Conservation (phyloP, 2,113 vertebrate genomes). For the Prochilodus magdalenae region DNA sequence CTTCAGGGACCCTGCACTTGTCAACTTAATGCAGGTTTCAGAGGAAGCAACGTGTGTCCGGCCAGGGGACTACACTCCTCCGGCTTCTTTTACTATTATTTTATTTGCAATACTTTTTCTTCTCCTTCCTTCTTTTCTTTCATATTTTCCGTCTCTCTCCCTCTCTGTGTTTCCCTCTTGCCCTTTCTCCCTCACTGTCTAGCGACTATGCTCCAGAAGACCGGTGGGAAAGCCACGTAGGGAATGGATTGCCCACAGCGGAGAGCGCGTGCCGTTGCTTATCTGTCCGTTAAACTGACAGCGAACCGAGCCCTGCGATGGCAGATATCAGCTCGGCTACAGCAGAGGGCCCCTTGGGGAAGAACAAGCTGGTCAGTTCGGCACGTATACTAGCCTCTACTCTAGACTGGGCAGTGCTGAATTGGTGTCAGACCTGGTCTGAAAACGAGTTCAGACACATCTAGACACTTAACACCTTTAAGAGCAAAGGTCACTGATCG, state of each 20-base stretch:
- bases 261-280: slow-evolving; percentile 54
- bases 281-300: slow-evolving; percentile 64
- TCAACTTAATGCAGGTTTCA: slow-evolving; percentile 48
- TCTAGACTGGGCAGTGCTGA: slow-evolving; percentile 15
- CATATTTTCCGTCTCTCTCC: slow-evolving; percentile 12
- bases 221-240: slow-evolving; percentile 47
- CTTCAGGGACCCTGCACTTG: slow-evolving; percentile 40
- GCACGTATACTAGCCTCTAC: slow-evolving; percentile 33
- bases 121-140: background rate
- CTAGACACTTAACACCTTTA: background rate
- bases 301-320: slow-evolving; percentile 51
- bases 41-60: slow-evolving; percentile 37
- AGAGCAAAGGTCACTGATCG: background rate
- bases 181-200: slow-evolving; percentile 12
- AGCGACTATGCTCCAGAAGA: slow-evolving; percentile 50
- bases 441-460: background rate
- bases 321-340: slow-evolving; percentile 61
- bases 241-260: slow-evolving; percentile 61
- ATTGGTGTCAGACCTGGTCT: background rate
- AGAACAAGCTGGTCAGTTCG: slow-evolving; percentile 47
- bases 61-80: slow-evolving; percentile 29
- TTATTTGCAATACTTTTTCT: slow-evolving; percentile 48
- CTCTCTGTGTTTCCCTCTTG: background rate
- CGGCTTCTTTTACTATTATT: slow-evolving; percentile 8
- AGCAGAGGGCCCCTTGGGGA: slow-evolving; percentile 51